phyloP scores from a whole-genome alignment of 2,888 invertebrate species.

The Aproaerema taeniolella region DNA sequence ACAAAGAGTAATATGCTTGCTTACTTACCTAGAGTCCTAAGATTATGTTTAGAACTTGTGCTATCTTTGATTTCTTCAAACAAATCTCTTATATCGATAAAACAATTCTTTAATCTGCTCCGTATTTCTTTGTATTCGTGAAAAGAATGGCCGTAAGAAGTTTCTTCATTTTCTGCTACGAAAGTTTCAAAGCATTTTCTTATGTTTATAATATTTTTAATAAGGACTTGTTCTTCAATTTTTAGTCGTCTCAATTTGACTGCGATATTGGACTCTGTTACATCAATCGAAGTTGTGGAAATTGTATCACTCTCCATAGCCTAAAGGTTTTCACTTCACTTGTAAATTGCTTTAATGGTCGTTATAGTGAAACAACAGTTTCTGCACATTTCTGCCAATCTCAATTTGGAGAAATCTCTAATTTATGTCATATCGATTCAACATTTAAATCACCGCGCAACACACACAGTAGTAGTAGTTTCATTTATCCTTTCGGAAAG shows the following conservation, averaged over 20 bases:
- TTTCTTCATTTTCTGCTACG: conserved; percentile 17
- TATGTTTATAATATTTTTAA: conserved; percentile 26
- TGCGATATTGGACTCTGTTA: conserved; percentile 24
- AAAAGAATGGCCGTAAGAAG: too few relatives aligned
- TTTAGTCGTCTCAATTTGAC: conserved; percentile 51
- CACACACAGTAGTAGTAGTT: too few relatives aligned
- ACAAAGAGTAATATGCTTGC: too few relatives aligned
- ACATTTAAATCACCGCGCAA: too few relatives aligned
- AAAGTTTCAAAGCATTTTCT: conserved; percentile 24
- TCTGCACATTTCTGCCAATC: too few relatives aligned
- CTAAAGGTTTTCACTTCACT: too few relatives aligned
- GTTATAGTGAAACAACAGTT: neutral
- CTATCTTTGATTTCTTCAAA: conserved; percentile 48
- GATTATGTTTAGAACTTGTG: conserved; percentile 33
- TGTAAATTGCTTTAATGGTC: neutral
- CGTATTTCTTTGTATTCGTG: conserved; percentile 31
- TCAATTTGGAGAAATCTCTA: too few relatives aligned
- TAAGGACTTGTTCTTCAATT: conserved; percentile 55
- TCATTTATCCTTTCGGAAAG: too few relatives aligned
- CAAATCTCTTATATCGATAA: conserved; percentile 35
- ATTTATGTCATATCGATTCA: too few relatives aligned
- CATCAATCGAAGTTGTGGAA: too few relatives aligned
- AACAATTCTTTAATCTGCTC: conserved; percentile 32
- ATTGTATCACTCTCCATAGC: too few relatives aligned
- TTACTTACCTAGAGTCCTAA: conserved; percentile 41